These are phyloP conservation scores for Lycophotia porphyrea DNA, from an alignment of 2,888 invertebrate genomes.

Conservation along the genomic window DNA sequence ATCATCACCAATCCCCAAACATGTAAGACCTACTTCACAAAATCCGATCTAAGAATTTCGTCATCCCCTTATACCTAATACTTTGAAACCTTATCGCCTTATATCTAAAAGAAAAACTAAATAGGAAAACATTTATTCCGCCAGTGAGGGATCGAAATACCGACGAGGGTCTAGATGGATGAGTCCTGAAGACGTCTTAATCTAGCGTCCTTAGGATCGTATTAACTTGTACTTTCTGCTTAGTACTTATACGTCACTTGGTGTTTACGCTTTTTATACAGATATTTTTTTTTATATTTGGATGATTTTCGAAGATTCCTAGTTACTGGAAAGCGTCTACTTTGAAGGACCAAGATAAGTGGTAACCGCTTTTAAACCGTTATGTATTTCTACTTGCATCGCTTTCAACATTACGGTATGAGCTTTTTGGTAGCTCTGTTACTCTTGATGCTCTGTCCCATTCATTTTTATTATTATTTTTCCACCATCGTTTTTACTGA, in stretches of 20 bases:
- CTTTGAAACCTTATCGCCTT: slow-evolving; percentile 17
- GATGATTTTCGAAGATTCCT: not conserved
- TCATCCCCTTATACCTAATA: slow-evolving; percentile 7
- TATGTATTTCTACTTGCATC: not conserved
- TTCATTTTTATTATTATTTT: not conserved
- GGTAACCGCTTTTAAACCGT: not conserved
- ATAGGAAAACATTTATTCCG: slow-evolving; percentile 49
- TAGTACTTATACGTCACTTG: slow-evolving; percentile 6
- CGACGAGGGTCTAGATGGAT: slow-evolving; percentile 61
- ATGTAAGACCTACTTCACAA: not conserved
- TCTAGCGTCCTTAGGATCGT: slow-evolving; percentile 34
- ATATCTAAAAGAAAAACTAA: slow-evolving; percentile 32
- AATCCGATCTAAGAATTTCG: slow-evolving; percentile 18
- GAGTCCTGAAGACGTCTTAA: slow-evolving; percentile 46
- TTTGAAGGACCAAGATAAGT: not conserved
- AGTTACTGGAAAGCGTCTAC: too few species aligned
- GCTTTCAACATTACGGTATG: not conserved
- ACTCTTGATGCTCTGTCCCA: not conserved
- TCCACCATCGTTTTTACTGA: not conserved
- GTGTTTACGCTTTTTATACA: not conserved
- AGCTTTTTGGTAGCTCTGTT: not conserved
- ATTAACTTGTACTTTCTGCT: slow-evolving; percentile 22
- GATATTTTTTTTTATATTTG: not conserved
- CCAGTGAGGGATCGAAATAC: slow-evolving; percentile 42
- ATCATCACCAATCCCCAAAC: not conserved